Conservation (phyloP, 2,113 vertebrate genomes). For the Rhineura floridana region DNA sequence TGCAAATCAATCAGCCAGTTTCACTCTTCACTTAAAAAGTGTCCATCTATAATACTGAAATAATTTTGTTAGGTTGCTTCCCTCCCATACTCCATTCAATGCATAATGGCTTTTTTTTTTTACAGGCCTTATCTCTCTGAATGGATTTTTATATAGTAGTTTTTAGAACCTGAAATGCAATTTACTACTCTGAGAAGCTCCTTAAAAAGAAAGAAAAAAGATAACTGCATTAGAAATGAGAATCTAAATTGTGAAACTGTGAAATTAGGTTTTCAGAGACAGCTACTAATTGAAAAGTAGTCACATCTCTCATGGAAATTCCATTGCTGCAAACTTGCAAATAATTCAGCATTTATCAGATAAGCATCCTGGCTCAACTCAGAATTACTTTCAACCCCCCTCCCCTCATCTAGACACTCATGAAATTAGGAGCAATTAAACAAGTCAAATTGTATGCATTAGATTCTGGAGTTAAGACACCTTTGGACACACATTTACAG, state of each 20-base stretch:
- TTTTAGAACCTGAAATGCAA: slow-evolving; percentile 30
- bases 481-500: neutral
- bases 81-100: neutral
- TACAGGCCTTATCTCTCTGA: neutral
- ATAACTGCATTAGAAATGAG: slow-evolving; percentile 41
- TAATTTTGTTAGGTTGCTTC: slow-evolving; percentile 2
- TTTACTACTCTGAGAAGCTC: slow-evolving; percentile 19
- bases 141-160: slow-evolving; percentile 31
- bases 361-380: neutral
- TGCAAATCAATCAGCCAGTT: neutral
- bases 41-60: slow-evolving; percentile 3
- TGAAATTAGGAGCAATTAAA: slow-evolving; percentile 18
- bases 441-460: neutral
- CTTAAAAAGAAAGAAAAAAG: neutral
- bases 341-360: slow-evolving; percentile 24
- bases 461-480: neutral
- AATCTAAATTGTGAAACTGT: slow-evolving; percentile 36
- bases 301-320: slow-evolving; percentile 10
- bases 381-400: neutral
- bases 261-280: slow-evolving; percentile 37
- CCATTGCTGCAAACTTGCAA: slow-evolving; percentile 17
- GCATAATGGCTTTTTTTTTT: neutral
- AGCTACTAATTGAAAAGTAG: slow-evolving; percentile 31
- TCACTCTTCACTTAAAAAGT: neutral
- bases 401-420: neutral